Evolutionary conservation across 1,140 invertebrate genomes (phyloP).

Genomic region (Aricia agestis): DNA sequence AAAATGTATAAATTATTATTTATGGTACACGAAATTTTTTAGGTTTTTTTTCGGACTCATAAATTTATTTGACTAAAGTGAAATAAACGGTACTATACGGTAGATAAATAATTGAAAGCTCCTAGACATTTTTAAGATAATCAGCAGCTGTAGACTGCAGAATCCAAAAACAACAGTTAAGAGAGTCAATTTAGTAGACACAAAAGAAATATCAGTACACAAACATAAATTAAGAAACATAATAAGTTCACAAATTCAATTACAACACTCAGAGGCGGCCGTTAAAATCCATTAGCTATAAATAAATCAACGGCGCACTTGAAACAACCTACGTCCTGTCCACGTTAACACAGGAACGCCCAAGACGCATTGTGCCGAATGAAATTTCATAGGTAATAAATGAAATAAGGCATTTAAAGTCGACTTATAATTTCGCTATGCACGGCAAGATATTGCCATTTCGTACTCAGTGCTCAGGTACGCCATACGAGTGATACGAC

Average conservation of each 20-base stretch:
- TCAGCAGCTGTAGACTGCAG: too few species aligned
- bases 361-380: constrained; percentile 12
- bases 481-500: too few species aligned
- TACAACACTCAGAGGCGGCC: neutral
- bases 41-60: too few species aligned
- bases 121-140: too few species aligned
- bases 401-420: neutral
- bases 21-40: too few species aligned
- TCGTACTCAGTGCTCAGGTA: neutral
- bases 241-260: neutral
- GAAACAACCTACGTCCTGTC: constrained; percentile 7
- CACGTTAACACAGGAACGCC: constrained; percentile 32
- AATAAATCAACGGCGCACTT: neutral
- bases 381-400: neutral
- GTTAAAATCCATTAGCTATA: neutral
- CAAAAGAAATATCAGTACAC: neutral
- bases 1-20: constrained; percentile 6
- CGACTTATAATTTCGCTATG: neutral
- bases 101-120: too few species aligned
- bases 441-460: neutral
- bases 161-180: too few species aligned
- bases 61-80: too few species aligned
- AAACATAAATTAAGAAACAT: neutral
- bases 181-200: too few species aligned
- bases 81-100: too few species aligned